Base-by-base conservation (phyloP, 2,888 invertebrate genomes). In the Zygogramma bicolorata region DNA sequence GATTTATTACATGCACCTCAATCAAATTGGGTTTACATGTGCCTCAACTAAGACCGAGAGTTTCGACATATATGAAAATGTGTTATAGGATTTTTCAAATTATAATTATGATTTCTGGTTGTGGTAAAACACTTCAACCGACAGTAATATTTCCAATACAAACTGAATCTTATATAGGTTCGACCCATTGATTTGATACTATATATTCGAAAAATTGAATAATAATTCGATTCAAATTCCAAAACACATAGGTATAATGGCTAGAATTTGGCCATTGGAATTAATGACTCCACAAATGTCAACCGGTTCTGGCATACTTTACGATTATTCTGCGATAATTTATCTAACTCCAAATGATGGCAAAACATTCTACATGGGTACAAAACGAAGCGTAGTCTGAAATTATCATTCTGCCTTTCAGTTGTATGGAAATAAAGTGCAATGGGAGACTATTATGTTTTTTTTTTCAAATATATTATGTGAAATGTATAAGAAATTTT, bases 41-140 rank as follows among this genome's bases (percentile, higher is more conserved):
- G 53, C 53, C 22, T 22, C 27, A n/a, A 10, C 27, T 53, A 25
- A 25, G 53, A 25, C 27, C 53, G n/a, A 53, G 10, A 53, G 40
- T 62, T 63, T 42, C 63, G 63, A 63, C 29, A 63, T 63, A 29
- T 6, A 25, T n/a, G 27, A 27, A n/a, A 8, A 53, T 27, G 25
- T n/a, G 1, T n/a, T 3, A 25, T 25, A n/a, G n/a, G 25, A 53
- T 25, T 27, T 53, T 27, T n/a, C n/a, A n/a, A 53, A 10, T 2
- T 10, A 31, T 31, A 31, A 31, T 31, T 6, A 31, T 31, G 31
- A 6, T 31, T 31, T 6, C 31, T 31, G 7, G 7, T 31, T 6
- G 31, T 31, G 4, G 7, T 6, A 31, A 31, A 31, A 31, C 7
- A 31, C 7, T 38, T 38, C 8, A 10, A 38, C n/a, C 13, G n/a